Evolutionary conservation across 2,113 vertebrate genomes (phyloP), one percentile per base, ranked within the genome.

Genomic region (Chaetorhynchus papuensis): DNA sequence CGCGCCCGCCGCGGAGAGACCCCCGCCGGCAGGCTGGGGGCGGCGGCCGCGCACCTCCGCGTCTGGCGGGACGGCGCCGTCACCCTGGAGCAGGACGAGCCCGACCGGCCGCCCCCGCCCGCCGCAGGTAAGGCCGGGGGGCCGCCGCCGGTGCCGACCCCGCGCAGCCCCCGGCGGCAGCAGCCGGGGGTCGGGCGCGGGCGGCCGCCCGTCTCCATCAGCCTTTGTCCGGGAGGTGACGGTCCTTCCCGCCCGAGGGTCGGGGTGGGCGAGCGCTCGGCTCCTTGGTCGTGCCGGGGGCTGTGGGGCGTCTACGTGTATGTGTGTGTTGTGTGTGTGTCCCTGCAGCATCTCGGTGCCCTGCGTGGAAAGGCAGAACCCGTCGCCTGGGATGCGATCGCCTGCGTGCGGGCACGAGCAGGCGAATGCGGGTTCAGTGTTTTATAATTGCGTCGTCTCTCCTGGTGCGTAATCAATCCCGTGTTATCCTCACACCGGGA

Each of bases 61-160:
- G 97, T 99, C 64, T 98, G 98, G 92, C 98, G 90, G 93, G 99
- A 99, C 94, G 99, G 99, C 9, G 93, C 98, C 60, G 98, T 99
- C 93, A 97, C 95, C 65, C 86, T 98, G 93, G 96, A 92, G 84
- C 68, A 70, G 47, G 88, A 45, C 77, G 72, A 93, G 74, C 83
- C 49, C 35, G 42, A 54, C 28, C 83, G 88, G 50, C 69, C 39
- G 39, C 39, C 39, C 39, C 13, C 74, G 42, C 28, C 66, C 75
- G 41, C 95, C 35, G 92, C 97, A 83, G 98, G 98, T 98, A 79
- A 49, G 68, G 41, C 54, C 52, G 12, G 26, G 30, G 35, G 22
- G 10, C 68, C 63, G 45, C 70, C 44, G 30, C 70, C 70, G 21
- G 15, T 30, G 22, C 39, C 31, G 24, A 7, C 41, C 17, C 57